Evolutionary conservation across 2,888 invertebrate genomes (phyloP).

Genomic region (Sthenelais limicola): DNA sequence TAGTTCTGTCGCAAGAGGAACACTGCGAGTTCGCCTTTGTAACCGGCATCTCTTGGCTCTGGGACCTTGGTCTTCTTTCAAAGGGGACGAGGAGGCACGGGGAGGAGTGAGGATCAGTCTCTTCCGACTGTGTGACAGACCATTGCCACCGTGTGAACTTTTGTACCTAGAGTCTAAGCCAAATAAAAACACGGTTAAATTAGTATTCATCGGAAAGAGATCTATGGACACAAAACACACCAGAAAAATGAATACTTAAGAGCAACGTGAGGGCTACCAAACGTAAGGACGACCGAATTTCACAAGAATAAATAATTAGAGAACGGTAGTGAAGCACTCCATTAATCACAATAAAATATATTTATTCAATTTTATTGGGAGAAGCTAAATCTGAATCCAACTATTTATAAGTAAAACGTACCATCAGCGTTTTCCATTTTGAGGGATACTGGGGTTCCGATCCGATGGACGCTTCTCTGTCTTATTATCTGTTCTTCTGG

Average conservation of each 20-base stretch:
- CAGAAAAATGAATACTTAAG: too few species aligned
- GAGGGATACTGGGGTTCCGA: constrained; percentile 6
- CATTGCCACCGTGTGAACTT: too few species aligned
- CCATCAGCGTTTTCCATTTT: constrained; percentile 7
- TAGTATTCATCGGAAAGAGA: not conserved
- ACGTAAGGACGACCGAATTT: too few species aligned
- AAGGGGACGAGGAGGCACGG: constrained; percentile 4
- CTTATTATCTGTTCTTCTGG: constrained; percentile 35
- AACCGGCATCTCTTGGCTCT: constrained; percentile 16
- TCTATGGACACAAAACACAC: too few species aligned
- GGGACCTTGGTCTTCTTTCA: not conserved
- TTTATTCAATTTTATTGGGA: too few species aligned
- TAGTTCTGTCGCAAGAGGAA: constrained; percentile 30
- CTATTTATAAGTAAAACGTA: too few species aligned
- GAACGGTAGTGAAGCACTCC: too few species aligned
- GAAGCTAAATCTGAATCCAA: too few species aligned
- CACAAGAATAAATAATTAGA: too few species aligned
- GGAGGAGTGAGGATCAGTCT: constrained; percentile 9
- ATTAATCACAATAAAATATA: too few species aligned
- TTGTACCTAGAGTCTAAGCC: not conserved
- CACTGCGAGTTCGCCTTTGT: not conserved
- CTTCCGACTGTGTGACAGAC: not conserved
- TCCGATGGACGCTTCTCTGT: constrained; percentile 14
- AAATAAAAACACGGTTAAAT: not conserved
- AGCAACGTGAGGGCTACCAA: too few species aligned